Conservation (phyloP, 2,797 vertebrate genomes). For the Sphenopsis melanotis region DNA sequence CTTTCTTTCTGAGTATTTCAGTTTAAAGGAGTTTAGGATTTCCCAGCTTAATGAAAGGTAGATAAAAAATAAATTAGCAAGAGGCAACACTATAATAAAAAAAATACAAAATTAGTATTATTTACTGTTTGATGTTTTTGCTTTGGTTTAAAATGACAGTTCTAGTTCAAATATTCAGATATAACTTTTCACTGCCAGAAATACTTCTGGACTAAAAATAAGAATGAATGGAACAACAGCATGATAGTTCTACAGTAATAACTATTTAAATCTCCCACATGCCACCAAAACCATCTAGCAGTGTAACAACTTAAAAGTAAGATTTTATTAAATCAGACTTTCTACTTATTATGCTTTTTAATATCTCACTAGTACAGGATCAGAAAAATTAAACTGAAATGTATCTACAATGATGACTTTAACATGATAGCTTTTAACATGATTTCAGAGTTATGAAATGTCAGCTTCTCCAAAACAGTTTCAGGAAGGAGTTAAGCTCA, state of each 20-base stretch:
- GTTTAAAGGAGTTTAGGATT: background rate
- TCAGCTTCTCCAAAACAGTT: background rate
- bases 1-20: background rate
- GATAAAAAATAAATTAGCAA: background rate
- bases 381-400: background rate
- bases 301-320: background rate
- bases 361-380: background rate
- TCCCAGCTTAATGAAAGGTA: background rate
- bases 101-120: background rate
- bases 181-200: background rate
- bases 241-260: background rate
- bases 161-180: background rate
- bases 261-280: background rate
- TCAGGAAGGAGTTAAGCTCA: background rate
- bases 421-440: background rate
- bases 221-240: background rate
- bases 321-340: background rate
- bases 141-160: background rate
- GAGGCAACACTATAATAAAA: background rate
- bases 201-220: background rate
- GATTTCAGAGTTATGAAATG: background rate
- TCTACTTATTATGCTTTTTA: background rate
- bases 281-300: background rate
- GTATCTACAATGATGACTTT: background rate
- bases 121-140: background rate